These are phyloP conservation scores for Anthonomus grandis DNA, from an alignment of 1,140 invertebrate species.

Conservation along the genomic window DNA sequence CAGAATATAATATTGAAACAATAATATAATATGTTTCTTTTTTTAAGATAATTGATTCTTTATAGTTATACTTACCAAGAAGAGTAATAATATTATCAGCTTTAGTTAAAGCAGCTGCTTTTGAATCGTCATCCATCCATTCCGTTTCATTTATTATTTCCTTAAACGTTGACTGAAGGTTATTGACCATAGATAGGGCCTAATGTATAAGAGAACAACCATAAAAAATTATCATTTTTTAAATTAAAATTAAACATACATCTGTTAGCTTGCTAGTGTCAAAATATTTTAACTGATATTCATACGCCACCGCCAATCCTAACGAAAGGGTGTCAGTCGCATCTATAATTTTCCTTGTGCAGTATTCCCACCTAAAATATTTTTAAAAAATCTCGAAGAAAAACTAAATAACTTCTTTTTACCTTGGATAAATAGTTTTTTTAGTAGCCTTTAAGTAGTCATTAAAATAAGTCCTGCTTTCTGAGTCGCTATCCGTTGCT, in stretches of 20 bases:
- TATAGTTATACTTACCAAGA: conserved; percentile 18
- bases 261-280: conserved; percentile 33
- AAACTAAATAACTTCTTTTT: no score
- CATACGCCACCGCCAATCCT: conserved; percentile 39
- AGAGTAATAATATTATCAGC: conserved; percentile 36
- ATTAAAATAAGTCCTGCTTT: conserved; percentile 31
- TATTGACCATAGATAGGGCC: conserved; percentile 73
- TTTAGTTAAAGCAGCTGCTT: conserved; percentile 33
- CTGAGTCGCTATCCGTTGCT: conserved; percentile 37
- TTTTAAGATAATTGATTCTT: not conserved
- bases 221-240: conserved; percentile 9
- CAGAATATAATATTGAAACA: not conserved
- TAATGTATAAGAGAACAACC: conserved; percentile 27
- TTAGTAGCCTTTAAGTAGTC: conserved; percentile 26
- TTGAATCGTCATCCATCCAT: conserved; percentile 70
- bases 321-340: conserved; percentile 30
- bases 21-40: not conserved
- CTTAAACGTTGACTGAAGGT: conserved; percentile 69
- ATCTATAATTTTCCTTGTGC: conserved; percentile 41
- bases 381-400: not conserved
- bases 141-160: conserved; percentile 63
- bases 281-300: conserved; percentile 38
- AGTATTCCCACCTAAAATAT: conserved; percentile 38
- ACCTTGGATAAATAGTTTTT: conserved; percentile 26
- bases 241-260: conserved; percentile 25